Conservation (phyloP, 2,113 vertebrate species). For the Zosterops japonicus region DNA sequence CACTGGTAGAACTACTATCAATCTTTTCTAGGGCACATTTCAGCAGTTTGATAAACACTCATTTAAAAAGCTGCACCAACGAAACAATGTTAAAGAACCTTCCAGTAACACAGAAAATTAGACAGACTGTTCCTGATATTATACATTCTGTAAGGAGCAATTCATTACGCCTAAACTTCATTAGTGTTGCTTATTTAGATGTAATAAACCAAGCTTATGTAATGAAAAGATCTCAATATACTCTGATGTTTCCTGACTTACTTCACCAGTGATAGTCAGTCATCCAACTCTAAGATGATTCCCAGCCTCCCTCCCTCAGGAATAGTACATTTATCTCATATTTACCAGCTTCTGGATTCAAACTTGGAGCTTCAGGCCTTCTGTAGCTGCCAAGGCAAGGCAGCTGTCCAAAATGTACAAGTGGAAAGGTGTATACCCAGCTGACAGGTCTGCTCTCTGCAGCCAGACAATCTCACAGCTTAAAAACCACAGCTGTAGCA, state of each 20-base stretch:
- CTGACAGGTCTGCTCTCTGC: not conserved
- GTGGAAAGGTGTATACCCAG: not conserved
- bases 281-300: not conserved
- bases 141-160: not conserved
- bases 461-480: not conserved
- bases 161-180: not conserved
- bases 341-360: not conserved
- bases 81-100: not conserved
- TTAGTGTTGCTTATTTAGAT: not conserved
- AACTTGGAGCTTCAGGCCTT: not conserved
- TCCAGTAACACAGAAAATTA: not conserved
- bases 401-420: not conserved
- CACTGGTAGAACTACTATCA: not conserved
- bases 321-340: not conserved
- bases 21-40: not conserved
- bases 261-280: not conserved
- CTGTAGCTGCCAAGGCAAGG: not conserved
- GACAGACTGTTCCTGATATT: not conserved
- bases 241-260: not conserved
- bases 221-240: constrained; percentile 1
- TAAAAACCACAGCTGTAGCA: not conserved
- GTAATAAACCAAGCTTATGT: not conserved
- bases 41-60: not conserved
- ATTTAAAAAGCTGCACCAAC: not conserved
- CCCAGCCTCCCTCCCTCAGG: not conserved